Evolutionary conservation across 2,888 invertebrate genomes (phyloP).

Genomic region (Dascillus cervinus): DNA sequence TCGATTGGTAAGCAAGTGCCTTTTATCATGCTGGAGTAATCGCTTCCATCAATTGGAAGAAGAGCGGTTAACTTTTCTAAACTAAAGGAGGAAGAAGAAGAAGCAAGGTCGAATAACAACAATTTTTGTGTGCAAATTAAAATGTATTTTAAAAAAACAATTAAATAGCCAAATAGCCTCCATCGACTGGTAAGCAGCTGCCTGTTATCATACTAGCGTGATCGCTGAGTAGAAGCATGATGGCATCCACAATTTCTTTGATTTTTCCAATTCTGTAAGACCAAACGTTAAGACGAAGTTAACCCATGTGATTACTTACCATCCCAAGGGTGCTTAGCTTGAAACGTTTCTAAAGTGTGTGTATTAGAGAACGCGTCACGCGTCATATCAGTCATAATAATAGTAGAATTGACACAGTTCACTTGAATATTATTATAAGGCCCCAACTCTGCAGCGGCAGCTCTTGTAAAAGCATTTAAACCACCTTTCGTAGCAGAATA

Average conservation of each 20-base stretch:
- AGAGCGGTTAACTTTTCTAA: too few species aligned
- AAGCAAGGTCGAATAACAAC: too few species aligned
- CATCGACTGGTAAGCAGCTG: conserved; percentile 71
- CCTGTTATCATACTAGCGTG: conserved; percentile 78
- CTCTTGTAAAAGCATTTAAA: conserved; percentile 73
- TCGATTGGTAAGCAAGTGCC: conserved; percentile 75
- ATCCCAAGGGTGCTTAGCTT: conserved; percentile 70
- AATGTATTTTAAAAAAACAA: too few species aligned
- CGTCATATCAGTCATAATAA: conserved; percentile 89
- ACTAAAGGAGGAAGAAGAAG: too few species aligned
- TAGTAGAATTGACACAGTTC: conserved; percentile 92
- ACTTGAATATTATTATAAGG: conserved; percentile 74
- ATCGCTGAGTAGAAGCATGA: conserved; percentile 73
- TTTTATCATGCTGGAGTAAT: conserved; percentile 72
- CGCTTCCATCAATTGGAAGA: too few species aligned
- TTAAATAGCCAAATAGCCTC: conserved; percentile 55
- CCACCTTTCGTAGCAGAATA: conserved; percentile 88
- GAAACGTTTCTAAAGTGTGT: conserved; percentile 59
- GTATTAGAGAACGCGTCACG: conserved; percentile 75
- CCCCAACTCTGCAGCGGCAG: conserved; percentile 83
- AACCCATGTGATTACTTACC: conserved; percentile 47
- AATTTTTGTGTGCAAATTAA: too few species aligned
- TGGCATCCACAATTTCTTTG: conserved; percentile 70
- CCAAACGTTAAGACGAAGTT: too few species aligned
- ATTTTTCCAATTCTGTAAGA: conserved; percentile 58